These are phyloP conservation scores for Scytalopus superciliaris DNA, from an alignment of 2,113 vertebrate genomes.

Conservation along the genomic window DNA sequence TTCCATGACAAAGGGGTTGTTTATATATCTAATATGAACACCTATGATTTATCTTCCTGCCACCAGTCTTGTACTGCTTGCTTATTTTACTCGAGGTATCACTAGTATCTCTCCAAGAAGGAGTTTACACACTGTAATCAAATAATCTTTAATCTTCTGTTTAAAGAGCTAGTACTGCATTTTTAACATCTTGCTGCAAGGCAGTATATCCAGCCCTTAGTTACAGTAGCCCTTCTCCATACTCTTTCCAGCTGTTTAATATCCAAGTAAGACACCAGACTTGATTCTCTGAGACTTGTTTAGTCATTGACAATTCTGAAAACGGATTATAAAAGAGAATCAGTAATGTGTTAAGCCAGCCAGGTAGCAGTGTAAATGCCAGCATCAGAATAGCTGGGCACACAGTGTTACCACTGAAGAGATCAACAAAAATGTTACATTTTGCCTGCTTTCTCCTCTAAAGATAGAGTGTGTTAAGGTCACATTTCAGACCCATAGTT, in stretches of 20 bases:
- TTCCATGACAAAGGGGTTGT: not conserved
- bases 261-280: not conserved
- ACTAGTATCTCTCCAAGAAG: not conserved
- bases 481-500: not conserved
- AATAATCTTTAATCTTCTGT: not conserved
- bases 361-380: not conserved
- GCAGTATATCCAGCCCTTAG: not conserved
- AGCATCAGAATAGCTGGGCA: not conserved
- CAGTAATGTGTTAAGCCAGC: not conserved
- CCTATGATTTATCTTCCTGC: not conserved
- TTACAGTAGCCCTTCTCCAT: not conserved
- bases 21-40: not conserved
- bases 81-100: not conserved
- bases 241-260: not conserved
- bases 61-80: not conserved
- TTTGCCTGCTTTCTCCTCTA: not conserved
- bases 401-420: not conserved
- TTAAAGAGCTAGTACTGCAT: not conserved
- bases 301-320: not conserved
- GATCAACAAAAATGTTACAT: not conserved
- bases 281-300: not conserved
- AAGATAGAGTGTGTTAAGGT: not conserved
- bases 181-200: not conserved
- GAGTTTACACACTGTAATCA: not conserved
- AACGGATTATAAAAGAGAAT: conserved; percentile 17